Conservation (phyloP, 1,140 invertebrate species). For the Panulirus ornatus region DNA sequence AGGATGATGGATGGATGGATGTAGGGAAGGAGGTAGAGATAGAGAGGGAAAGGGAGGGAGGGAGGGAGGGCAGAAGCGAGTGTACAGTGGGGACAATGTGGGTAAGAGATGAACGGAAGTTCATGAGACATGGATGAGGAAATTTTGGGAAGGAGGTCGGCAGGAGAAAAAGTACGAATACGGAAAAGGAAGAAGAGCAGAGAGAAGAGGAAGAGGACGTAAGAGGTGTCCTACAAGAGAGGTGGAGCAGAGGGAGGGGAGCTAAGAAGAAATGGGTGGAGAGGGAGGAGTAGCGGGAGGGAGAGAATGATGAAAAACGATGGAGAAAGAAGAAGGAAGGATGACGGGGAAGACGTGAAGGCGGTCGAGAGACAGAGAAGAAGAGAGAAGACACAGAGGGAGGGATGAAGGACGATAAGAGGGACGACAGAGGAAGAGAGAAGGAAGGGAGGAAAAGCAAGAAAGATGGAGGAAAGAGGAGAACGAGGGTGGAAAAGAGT, state of each 20-base stretch:
- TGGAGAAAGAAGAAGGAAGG: no score
- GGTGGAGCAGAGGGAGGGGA: neutral
- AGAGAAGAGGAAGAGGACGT: neutral
- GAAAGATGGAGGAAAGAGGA: neutral
- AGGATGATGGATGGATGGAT: neutral
- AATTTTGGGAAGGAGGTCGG: no score
- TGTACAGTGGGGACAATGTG: neutral
- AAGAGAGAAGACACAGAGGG: no score
- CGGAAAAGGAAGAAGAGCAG: neutral
- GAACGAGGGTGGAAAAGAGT: no score
- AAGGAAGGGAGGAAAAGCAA: neutral
- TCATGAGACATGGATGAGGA: no score
- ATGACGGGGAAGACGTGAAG: neutral
- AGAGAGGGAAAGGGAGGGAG: neutral
- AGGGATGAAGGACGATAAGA: no score
- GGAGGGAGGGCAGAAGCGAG: neutral
- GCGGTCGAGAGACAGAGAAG: neutral
- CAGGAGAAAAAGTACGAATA: neutral
- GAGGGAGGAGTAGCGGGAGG: neutral
- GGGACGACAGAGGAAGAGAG: no score
- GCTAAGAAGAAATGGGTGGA: neutral
- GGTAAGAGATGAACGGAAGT: neutral
- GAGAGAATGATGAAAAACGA: neutral
- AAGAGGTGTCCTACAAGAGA: no score
- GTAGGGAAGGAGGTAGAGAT: neutral